Evolutionary conservation across 37 sponge, comb jelly and placozoan genomes (phyloP).

Genomic region (Diacarnus erythraeanus): DNA sequence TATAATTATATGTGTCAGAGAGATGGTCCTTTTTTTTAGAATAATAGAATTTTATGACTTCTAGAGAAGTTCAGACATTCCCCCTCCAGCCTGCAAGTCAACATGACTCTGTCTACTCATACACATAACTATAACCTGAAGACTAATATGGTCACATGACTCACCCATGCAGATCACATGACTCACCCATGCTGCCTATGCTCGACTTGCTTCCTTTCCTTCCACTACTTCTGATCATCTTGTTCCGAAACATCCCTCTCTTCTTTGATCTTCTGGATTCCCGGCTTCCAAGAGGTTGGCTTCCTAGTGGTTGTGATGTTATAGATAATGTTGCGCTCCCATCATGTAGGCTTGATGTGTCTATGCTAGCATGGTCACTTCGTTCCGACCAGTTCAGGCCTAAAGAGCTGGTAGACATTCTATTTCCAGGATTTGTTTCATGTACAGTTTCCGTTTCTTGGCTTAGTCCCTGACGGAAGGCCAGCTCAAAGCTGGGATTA

Average conservation of each 20-base stretch:
- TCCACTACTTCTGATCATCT: slow-evolving; percentile 2
- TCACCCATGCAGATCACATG: background rate
- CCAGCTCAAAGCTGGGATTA: slow-evolving; percentile 44
- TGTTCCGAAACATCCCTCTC: background rate
- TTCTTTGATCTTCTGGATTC: slow-evolving; percentile 16
- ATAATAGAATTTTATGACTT: no score
- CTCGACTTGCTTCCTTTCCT: slow-evolving; percentile 22
- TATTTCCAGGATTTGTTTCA: background rate
- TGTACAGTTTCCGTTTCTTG: background rate
- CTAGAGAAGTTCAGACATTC: slow-evolving; percentile 11
- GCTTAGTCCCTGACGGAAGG: slow-evolving; percentile 10
- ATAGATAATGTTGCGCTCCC: background rate
- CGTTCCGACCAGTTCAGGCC: slow-evolving; percentile 13
- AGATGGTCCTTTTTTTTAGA: no score
- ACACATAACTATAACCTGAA: background rate
- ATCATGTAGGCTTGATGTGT: slow-evolving; percentile 9
- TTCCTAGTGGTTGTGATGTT: background rate
- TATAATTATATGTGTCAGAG: no score
- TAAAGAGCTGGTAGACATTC: slow-evolving; percentile 14
- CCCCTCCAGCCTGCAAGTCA: background rate
- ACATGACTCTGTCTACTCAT: background rate
- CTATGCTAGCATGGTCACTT: background rate
- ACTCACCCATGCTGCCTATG: background rate
- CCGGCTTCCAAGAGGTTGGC: background rate
- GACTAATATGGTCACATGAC: background rate